phyloP scores from a whole-genome alignment of 2,797 vertebrate genomes.

The Characodon lateralis region DNA sequence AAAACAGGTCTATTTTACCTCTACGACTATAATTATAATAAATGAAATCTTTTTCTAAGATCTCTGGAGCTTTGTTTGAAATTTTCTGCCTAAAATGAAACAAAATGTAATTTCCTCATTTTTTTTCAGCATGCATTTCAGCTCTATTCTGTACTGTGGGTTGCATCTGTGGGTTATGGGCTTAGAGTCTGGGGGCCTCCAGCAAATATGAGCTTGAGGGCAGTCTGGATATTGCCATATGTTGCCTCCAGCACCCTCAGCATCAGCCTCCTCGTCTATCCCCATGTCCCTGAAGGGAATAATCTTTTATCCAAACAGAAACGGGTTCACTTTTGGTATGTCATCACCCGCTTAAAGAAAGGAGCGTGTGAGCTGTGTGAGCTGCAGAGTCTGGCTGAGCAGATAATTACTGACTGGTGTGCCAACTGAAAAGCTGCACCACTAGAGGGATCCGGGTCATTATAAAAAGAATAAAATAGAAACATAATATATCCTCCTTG shows the following conservation, averaged over 20 bases:
- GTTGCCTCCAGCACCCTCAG: constrained; percentile 94
- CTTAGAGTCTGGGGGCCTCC: constrained; percentile 85
- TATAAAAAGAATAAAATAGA: not conserved
- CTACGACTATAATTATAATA: too few relatives aligned
- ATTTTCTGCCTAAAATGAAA: constrained; percentile 5
- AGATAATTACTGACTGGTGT: constrained; percentile 94
- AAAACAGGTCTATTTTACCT: too few relatives aligned
- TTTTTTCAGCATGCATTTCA: not conserved
- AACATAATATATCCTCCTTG: not conserved
- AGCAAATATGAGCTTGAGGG: constrained; percentile 97
- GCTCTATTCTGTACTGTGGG: constrained; percentile 15
- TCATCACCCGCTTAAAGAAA: not conserved
- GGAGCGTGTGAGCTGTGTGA: not conserved
- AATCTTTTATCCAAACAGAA: constrained; percentile 5
- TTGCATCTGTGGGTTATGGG: constrained; percentile 9
- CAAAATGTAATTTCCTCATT: not conserved
- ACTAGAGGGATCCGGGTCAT: constrained; percentile 85
- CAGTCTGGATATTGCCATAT: constrained; percentile 94
- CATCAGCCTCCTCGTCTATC: constrained; percentile 92
- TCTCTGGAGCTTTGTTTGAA: constrained; percentile 17
- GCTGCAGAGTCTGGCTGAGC: constrained; percentile 90
- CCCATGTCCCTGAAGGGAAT: constrained; percentile 90
- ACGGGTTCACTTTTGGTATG: not conserved
- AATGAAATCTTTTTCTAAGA: not conserved
- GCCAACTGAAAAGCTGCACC: constrained; percentile 87